Base-by-base conservation (phyloP, 2,888 invertebrate genomes). In the Noctuana brunneofusca region DNA sequence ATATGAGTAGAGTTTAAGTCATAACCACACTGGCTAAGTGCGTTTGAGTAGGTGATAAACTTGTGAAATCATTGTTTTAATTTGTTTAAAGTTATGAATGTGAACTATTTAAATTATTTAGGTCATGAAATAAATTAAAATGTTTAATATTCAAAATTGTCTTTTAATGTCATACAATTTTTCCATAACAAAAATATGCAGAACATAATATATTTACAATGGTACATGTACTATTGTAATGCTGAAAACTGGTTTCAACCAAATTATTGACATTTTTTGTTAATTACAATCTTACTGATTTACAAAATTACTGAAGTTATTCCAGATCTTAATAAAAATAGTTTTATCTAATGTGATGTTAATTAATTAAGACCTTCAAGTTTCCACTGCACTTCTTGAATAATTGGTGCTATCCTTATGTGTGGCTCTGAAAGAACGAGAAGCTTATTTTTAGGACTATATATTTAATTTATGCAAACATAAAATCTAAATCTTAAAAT, bases 371-470 rank as follows among this genome's bases (percentile, higher is more conserved):
- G 87, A 72, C 84, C 84, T 67, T 92, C 91, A 63, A 94, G 81
- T 74, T 93, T 92, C 94, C 94, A 94, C 67, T 86, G 88, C n/a
- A 90, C 75, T 20, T 92, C 84, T 73, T 83, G 86, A 58, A 93
- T 79, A 35, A 92, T 87, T 22, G 95, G 95, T 59, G 95, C 92
- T 76, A 92, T 92, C 71, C 93, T 87, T 68, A 94, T 80, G 66
- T 93, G 88, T 11, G 93, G 92, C 74, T 93, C 95, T 95, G 88
- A 68, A 93, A 92, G 69, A 70, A 66, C 50, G 46, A 52, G 58
- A 53, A 16, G 12, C 12, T 48, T n/a, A n/a, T n/a, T n/a, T n/a
- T 57, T 43, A 27, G 12, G 11, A 9, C n/a, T n/a, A 43, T n/a
- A 1, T n/a, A 35, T 4, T 1, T n/a, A n/a, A 35, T 35, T 35